Evolutionary conservation across 2,113 vertebrate genomes (phyloP), one percentile per base, ranked within the genome.

Genomic region (Peromyscus leucopus): DNA sequence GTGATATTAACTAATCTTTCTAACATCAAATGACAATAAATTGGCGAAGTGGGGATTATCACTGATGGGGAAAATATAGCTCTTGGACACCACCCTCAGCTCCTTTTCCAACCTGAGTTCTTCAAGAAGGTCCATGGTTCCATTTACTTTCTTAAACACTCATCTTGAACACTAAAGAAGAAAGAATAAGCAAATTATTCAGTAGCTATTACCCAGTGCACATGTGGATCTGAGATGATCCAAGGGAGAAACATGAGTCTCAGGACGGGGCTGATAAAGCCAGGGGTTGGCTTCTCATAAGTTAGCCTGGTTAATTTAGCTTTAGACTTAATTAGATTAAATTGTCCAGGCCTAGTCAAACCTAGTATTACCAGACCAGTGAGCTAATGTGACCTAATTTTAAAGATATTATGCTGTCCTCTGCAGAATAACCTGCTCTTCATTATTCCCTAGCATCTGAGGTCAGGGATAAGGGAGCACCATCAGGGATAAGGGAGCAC

Each of bases 301-400:
- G 42, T 26, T 83, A 74, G 31, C 39, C 57, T 63, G 42, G 42
- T n/a, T 72, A 63, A 72, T 26, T 51, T 51, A 63, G 67, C 16
- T 36, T 51, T 61, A 33, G 36, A 78, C 72, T 75, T 67, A 24
- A 89, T 93, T 95, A 79, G 79, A 36, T 21, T 71, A 26, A 90
- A 78, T 94, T 36, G 17, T 85, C 33, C 33, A 46, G 85, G 31
- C 28, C 87, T 69, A 59, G 69, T 80, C 51, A 76, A 16, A 59
- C 65, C 57, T 94, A 72, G 46, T 55, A 39, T 39, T n/a, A 24
- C 69, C 46, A 42, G 63, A 24, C 75, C 33, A n/a, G 39, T 61
- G 96, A 89, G 72, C 93, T 92, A 93, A 90, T 42, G 63, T 10
- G 48, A 71, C 42, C 51, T 87, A 65, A 92, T 65, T 95, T 83